phyloP scores from a whole-genome alignment of 2,888 invertebrate species.

The Clusia tigrina region DNA sequence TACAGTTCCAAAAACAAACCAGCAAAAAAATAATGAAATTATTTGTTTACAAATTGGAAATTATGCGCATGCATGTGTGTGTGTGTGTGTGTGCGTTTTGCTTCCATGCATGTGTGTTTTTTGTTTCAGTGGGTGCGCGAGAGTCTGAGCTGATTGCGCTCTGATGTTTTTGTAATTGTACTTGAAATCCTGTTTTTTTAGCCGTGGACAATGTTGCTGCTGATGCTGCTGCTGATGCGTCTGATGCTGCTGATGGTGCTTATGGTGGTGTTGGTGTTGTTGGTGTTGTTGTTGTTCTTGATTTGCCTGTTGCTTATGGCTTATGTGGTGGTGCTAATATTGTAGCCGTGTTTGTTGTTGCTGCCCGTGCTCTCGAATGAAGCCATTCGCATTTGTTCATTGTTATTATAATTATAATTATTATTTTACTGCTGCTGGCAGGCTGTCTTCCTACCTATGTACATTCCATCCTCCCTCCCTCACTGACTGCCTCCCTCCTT shows the following conservation, averaged over 20 bases:
- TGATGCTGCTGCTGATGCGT: too few relatives aligned
- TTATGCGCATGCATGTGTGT: background rate
- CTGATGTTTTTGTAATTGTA: background rate
- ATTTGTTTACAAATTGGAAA: background rate
- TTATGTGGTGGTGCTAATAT: too few relatives aligned
- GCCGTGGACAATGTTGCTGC: background rate
- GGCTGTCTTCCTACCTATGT: conserved; percentile 1
- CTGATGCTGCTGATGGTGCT: too few relatives aligned
- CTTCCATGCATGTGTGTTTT: background rate
- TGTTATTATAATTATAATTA: background rate
- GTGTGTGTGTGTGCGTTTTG: background rate
- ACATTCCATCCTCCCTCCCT: conserved; percentile 16
- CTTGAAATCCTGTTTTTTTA: background rate
- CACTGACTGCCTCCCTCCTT: too few relatives aligned
- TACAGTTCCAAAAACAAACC: too few relatives aligned
- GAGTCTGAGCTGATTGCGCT: background rate
- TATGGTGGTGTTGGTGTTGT: too few relatives aligned
- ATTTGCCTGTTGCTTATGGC: too few relatives aligned
- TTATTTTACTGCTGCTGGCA: background rate
- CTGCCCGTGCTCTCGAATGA: background rate
- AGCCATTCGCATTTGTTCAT: conserved; percentile 2
- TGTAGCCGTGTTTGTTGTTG: background rate
- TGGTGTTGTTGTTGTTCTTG: too few relatives aligned
- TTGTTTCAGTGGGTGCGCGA: background rate
- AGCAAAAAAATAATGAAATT: too few relatives aligned